Evolutionary conservation across 2,113 vertebrate species (phyloP), one percentile per base, ranked within the genome.

Genomic region (Esox niger): DNA sequence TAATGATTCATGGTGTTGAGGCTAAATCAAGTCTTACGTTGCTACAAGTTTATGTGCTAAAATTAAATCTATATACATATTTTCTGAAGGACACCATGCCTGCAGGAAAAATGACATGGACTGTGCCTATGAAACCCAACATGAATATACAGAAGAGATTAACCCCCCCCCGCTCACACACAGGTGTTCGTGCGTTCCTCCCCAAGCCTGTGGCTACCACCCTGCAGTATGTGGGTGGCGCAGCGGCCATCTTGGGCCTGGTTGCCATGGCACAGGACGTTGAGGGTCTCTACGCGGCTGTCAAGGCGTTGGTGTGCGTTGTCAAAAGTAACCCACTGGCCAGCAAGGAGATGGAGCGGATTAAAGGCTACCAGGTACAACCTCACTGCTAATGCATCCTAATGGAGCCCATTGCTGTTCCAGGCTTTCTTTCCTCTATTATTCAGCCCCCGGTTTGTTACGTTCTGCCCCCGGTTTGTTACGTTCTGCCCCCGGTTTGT

Each of bases 291-390:
- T 99, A 99, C 17, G 97, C 97, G 0, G 97, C 97, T 0, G 97
- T 99, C 77, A 99, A 99, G 80, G 97, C 97, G 2, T 87, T 99
- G 78, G 97, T 99, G 61, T 99, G 97, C 38, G 97, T 99, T 1
- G 96, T 98, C 4, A 99, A 96, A 80, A 99, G 97, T 87, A 98
- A 99, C 88, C 94, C 95, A 6, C 75, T 99, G 78, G 97, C 97
- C 85, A 96, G 97, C 84, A 99, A 98, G 84, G 97, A 99, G 81
- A 99, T 99, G 97, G 97, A 99, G 86, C 95, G 97, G 58, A 99
- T 99, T 84, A 94, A 91, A 89, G 97, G 97, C 68, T 99, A 99
- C 88, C 97, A 99, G 96, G 95, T 96, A 69, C 31, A 33, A 63
- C 62, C 20, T 8, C 62, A 46, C 1, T 46, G 26, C 61, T 25